Evolutionary conservation across 2,888 invertebrate genomes (phyloP).

Genomic region (Athalia circularis): DNA sequence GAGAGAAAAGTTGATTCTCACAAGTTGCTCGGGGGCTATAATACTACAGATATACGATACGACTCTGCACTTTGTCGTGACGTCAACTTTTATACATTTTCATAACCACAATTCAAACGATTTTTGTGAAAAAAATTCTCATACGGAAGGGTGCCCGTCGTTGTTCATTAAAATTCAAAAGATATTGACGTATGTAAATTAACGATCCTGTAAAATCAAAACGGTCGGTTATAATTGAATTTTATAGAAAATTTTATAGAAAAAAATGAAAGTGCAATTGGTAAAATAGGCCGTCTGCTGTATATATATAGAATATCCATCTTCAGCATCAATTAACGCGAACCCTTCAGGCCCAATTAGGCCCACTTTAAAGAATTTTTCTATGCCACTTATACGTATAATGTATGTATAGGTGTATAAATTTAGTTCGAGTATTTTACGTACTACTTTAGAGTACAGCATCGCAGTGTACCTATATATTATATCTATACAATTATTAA

Average conservation of each 20-base stretch:
- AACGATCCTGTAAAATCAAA: neutral
- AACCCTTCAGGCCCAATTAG: conserved; percentile 39
- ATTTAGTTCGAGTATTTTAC: no score
- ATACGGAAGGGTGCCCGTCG: no score
- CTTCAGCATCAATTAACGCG: conserved; percentile 6
- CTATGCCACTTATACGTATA: neutral
- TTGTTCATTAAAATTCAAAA: no score
- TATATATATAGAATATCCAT: conserved; percentile 6
- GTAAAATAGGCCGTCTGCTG: neutral
- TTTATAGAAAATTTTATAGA: neutral
- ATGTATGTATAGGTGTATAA: no score
- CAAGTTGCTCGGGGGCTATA: neutral
- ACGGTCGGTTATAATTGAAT: neutral
- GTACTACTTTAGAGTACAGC: neutral
- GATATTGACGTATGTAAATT: no score
- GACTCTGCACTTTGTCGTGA: no score
- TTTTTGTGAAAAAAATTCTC: neutral
- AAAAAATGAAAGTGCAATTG: neutral
- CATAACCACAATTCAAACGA: neutral
- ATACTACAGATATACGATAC: no score
- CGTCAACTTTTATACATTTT: no score
- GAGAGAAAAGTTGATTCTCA: neutral
- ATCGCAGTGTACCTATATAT: neutral
- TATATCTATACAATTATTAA: neutral
- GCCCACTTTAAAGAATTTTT: conserved; percentile 25